phyloP scores from a whole-genome alignment of 2,113 vertebrate genomes.

The Manacus vitellinus region DNA sequence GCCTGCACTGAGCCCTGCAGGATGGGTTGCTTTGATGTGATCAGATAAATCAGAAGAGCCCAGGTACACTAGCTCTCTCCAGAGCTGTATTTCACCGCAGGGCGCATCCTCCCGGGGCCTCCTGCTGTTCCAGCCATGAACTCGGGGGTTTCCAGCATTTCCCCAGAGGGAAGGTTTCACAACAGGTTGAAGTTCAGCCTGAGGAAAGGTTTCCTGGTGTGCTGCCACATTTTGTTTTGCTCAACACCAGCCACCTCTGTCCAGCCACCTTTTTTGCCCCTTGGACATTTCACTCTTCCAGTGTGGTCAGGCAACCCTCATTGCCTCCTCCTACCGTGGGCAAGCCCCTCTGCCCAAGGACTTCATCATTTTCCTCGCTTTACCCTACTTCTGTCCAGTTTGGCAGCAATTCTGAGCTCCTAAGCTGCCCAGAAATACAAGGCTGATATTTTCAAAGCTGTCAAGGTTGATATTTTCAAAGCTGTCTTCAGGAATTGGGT shows the following conservation, averaged over 20 bases:
- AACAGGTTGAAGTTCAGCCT: not conserved
- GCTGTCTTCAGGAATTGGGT: not conserved
- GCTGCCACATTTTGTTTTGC: not conserved
- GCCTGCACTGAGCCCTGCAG: not conserved
- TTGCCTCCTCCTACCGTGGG: rapidly evolving
- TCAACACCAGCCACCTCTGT: not conserved
- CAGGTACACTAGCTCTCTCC: not conserved
- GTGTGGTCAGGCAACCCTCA: rapidly evolving
- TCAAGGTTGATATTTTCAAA: not conserved
- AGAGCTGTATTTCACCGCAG: not conserved
- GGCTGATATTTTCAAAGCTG: not conserved
- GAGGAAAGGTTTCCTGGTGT: not conserved
- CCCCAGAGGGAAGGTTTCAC: constrained; percentile 5
- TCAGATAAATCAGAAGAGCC: not conserved
- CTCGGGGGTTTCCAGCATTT: not conserved
- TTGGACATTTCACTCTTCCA: not conserved
- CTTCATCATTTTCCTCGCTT: not conserved
- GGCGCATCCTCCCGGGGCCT: rapidly evolving
- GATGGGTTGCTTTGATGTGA: not conserved
- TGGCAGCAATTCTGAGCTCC: not conserved
- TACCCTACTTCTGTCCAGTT: not conserved
- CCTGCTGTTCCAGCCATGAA: not conserved
- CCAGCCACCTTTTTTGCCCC: not conserved
- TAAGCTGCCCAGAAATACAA: not conserved
- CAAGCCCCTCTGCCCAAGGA: not conserved